Evolutionary conservation across 2,888 invertebrate genomes (phyloP).

Genomic region (Phalera bucephala): DNA sequence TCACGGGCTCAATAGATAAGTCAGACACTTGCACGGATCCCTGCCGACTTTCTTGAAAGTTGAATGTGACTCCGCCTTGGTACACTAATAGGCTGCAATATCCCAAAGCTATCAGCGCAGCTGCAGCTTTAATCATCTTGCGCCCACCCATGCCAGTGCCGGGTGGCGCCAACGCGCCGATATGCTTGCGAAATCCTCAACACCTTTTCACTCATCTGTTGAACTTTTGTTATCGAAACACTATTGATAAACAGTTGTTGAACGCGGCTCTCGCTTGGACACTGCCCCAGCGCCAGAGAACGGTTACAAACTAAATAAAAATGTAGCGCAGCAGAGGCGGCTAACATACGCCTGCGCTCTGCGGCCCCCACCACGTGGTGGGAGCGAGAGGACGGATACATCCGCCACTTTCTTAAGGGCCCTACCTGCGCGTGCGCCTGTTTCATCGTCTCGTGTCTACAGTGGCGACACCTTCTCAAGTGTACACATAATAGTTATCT

Average conservation of each 20-base stretch:
- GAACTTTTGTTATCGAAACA: constrained; percentile 66
- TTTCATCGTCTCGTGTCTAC: constrained; percentile 61
- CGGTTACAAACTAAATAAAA: constrained; percentile 81
- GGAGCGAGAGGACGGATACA: constrained; percentile 47
- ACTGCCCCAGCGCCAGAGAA: constrained; percentile 49
- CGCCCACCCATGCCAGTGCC: constrained; percentile 72
- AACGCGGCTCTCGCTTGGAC: constrained; percentile 35
- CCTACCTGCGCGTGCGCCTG: constrained; percentile 78
- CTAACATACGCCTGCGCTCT: constrained; percentile 70
- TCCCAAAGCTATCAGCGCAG: constrained; percentile 78
- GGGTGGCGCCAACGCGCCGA: constrained; percentile 67
- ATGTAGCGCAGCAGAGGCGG: constrained; percentile 81
- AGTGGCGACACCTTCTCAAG: constrained; percentile 76
- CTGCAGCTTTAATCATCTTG: constrained; percentile 75
- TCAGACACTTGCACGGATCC: constrained; percentile 70
- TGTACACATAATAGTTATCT: constrained; percentile 70
- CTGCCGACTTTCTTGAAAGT: constrained; percentile 74
- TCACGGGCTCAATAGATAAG: constrained; percentile 78
- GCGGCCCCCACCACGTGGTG: constrained; percentile 75
- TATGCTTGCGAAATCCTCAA: constrained; percentile 52
- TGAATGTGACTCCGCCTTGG: constrained; percentile 80
- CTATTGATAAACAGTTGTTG: constrained; percentile 50
- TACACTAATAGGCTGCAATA: constrained; percentile 85
- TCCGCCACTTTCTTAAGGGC: constrained; percentile 40
- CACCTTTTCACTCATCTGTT: constrained; percentile 77